These are phyloP conservation scores for Lasius fuliginosus DNA, from an alignment of 2,888 invertebrate species.

Conservation along the genomic window DNA sequence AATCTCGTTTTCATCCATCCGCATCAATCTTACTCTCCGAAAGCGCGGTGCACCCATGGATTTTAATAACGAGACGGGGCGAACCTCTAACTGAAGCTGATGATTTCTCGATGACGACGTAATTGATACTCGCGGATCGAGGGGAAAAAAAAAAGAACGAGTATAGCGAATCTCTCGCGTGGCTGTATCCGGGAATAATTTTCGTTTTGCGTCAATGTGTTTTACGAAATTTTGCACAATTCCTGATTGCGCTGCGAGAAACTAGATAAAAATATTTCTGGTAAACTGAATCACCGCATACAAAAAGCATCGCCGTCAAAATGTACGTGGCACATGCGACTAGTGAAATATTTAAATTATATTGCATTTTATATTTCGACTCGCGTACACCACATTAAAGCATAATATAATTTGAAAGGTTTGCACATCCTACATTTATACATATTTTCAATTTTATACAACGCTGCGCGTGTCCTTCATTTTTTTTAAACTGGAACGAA, in stretches of 20 bases:
- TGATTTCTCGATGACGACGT: conserved; percentile 48
- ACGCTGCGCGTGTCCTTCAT: neutral
- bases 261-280: conserved; percentile 37
- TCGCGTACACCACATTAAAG: conserved; percentile 26
- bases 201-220: neutral
- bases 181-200: conserved; percentile 11
- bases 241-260: conserved; percentile 38
- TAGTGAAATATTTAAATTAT: conserved; percentile 48
- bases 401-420: conserved; percentile 39
- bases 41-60: conserved; percentile 41
- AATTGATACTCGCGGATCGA: neutral
- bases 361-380: conserved; percentile 42
- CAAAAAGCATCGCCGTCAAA: conserved; percentile 32
- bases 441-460: conserved; percentile 73
- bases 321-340: conserved; percentile 15
- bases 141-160: neutral
- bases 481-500: conserved; percentile 4
- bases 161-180: neutral
- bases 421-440: conserved; percentile 65
- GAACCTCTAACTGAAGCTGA: conserved; percentile 42
- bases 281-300: conserved; percentile 24
- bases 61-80: conserved; percentile 39
- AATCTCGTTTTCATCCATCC: conserved; percentile 46
- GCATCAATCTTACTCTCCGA: conserved; percentile 57
- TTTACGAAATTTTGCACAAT: conserved; percentile 28